Conservation (phyloP, 2,797 vertebrate genomes). For the Apodemus agrarius region DNA sequence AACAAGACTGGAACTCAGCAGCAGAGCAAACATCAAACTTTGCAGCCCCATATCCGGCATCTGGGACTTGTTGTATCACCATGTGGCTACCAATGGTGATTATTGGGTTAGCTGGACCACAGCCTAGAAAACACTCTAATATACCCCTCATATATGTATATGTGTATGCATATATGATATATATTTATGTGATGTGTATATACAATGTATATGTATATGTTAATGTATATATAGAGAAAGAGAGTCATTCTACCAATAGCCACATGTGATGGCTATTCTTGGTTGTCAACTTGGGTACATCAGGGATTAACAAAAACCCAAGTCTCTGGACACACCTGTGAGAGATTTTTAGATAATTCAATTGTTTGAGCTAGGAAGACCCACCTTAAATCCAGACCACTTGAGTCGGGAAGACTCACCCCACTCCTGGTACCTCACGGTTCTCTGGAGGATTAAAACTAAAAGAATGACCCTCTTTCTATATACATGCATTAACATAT, state of each 20-base stretch:
- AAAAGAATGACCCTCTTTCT: too few species aligned
- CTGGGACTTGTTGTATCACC: background rate
- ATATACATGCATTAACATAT: background rate
- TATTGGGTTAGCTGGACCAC: background rate
- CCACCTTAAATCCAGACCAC: background rate
- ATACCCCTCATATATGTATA: background rate
- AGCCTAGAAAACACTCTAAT: background rate
- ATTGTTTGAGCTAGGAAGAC: background rate
- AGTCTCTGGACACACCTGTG: background rate
- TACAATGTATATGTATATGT: background rate
- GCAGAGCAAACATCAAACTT: background rate
- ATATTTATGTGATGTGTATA: background rate
- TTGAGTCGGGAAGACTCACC: background rate
- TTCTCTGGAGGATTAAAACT: background rate
- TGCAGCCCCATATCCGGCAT: background rate
- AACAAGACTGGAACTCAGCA: background rate
- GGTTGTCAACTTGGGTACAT: background rate
- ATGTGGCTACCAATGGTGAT: background rate
- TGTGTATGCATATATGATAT: background rate
- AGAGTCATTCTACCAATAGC: background rate
- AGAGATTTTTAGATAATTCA: background rate
- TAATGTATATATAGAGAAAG: background rate
- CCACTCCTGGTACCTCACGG: background rate
- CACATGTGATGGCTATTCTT: background rate
- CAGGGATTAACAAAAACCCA: background rate